Percentiles rank a stretch among this genome's conserved stretches.
Evolutionary conservation across 2,797 vertebrate genomes (phyloP).

Genomic region (Rhynchonycteris naso): DNA sequence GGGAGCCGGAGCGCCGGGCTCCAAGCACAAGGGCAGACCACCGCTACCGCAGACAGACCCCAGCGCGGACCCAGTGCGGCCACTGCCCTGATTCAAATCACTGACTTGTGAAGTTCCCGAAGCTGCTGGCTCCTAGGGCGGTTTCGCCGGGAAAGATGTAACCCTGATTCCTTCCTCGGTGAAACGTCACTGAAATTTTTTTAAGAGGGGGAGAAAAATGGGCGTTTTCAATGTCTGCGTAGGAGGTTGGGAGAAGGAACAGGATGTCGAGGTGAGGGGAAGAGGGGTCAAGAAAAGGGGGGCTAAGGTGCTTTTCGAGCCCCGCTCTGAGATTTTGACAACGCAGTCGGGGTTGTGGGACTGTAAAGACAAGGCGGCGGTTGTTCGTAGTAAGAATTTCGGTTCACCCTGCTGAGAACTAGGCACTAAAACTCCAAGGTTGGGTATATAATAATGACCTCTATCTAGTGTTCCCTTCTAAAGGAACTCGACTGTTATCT

Average conservation of each 20-base stretch:
- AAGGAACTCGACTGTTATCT: not conserved
- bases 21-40: no score
- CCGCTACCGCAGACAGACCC: not conserved
- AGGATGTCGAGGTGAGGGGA: not conserved
- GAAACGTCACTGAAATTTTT: not conserved
- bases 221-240: not conserved
- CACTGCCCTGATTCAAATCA: conserved; percentile 58
- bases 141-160: conserved; percentile 39
- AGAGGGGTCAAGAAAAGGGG: not conserved
- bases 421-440: not conserved
- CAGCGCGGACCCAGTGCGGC: rapidly evolving
- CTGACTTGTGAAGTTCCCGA: conserved; percentile 72
- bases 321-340: not conserved
- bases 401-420: not conserved
- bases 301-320: not conserved
- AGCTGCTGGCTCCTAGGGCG: conserved; percentile 70
- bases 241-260: not conserved
- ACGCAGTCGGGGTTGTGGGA: rapidly evolving
- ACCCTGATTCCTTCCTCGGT: conserved; percentile 20
- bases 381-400: not conserved
- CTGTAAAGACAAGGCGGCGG: not conserved
- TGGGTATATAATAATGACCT: not conserved
- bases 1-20: rapidly evolving
- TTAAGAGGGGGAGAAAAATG: not conserved
- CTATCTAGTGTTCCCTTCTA: not conserved